phyloP scores from a whole-genome alignment of 2,797 vertebrate genomes.

The Emys orbicularis region DNA sequence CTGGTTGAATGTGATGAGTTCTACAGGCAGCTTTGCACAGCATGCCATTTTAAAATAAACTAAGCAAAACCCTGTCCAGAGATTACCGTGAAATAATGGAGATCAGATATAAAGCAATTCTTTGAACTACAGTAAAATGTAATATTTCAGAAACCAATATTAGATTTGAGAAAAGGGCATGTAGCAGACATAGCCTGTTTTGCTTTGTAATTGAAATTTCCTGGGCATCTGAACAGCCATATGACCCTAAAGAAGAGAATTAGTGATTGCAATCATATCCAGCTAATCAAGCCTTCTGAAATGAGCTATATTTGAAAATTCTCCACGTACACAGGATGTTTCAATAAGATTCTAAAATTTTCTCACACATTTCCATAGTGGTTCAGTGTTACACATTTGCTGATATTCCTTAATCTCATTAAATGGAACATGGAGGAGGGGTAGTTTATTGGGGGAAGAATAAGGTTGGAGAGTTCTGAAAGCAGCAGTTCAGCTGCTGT shows the following conservation, averaged over 20 bases:
- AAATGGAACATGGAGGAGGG: constrained; percentile 43
- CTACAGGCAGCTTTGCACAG: not conserved
- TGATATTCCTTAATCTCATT: constrained; percentile 73
- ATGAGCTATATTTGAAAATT: constrained; percentile 74
- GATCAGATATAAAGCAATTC: constrained; percentile 60
- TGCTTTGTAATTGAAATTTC: constrained; percentile 78
- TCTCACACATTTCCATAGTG: constrained; percentile 48
- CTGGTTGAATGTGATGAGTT: not conserved
- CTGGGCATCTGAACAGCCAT: constrained; percentile 72
- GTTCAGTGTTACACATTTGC: constrained; percentile 63
- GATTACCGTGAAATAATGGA: constrained; percentile 59
- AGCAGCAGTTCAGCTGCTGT: constrained; percentile 35
- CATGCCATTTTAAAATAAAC: constrained; percentile 10
- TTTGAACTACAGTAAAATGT: constrained; percentile 36
- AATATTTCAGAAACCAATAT: constrained; percentile 59
- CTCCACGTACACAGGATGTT: constrained; percentile 41
- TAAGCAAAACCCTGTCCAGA: not conserved
- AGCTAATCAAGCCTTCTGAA: constrained; percentile 80
- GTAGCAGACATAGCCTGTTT: constrained; percentile 50
- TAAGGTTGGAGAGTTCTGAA: constrained; percentile 16
- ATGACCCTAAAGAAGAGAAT: constrained; percentile 78
- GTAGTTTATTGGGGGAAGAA: not conserved
- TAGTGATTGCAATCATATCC: constrained; percentile 83
- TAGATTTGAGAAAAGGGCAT: constrained; percentile 56
- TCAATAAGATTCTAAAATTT: constrained; percentile 49